phyloP scores from a whole-genome alignment of 2,888 invertebrate species.

The Temnothorax ravouxi region DNA sequence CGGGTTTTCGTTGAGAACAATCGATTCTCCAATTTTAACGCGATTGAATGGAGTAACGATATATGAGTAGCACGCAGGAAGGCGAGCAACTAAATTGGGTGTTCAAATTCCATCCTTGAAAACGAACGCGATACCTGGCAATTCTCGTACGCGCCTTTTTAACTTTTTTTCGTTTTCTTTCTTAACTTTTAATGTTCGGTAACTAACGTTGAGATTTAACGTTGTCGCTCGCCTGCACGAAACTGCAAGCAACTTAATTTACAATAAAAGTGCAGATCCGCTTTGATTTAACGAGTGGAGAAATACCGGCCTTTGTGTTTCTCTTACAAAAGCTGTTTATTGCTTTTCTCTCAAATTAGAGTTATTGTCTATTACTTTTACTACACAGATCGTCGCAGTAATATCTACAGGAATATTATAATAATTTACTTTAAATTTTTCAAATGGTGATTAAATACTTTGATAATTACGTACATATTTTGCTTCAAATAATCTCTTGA shows the following conservation, averaged over 20 bases:
- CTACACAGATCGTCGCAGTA: background rate
- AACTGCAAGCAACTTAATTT: constrained; percentile 30
- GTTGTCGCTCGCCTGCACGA: background rate
- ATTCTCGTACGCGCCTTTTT: background rate
- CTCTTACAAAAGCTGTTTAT: constrained; percentile 2
- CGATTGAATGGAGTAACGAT: constrained; percentile 25
- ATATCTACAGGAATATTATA: background rate
- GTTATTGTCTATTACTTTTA: background rate
- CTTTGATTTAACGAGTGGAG: constrained; percentile 29
- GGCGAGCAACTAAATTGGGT: background rate
- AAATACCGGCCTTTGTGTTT: background rate
- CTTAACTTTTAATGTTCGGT: background rate
- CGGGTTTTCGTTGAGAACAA: background rate
- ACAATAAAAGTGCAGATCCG: constrained; percentile 18
- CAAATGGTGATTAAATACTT: background rate
- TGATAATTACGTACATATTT: background rate
- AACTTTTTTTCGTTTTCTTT: constrained; percentile 19
- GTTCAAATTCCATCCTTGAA: constrained; percentile 1
- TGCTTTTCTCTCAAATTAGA: background rate
- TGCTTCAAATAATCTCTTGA: background rate
- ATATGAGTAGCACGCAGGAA: constrained; percentile 1
- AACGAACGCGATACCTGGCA: background rate
- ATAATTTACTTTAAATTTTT: background rate
- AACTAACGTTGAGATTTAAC: constrained; percentile 30
- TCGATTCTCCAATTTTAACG: constrained; percentile 29